These are phyloP conservation scores for Drosophila lowei DNA, from an alignment of 1,140 invertebrate species.

Conservation along the genomic window DNA sequence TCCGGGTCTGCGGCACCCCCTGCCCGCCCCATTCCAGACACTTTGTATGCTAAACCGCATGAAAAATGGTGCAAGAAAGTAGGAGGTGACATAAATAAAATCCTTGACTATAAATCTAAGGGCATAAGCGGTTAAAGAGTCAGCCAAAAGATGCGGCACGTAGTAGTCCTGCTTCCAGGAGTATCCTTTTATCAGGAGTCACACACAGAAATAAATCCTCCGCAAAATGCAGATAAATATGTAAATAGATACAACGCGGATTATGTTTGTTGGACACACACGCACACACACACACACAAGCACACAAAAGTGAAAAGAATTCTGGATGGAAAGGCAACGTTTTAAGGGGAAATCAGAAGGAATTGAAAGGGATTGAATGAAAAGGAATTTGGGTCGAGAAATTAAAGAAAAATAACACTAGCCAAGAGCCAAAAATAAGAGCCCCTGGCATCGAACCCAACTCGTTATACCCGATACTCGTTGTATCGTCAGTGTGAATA, in stretches of 20 bases:
- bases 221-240: constrained; percentile 73
- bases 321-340: constrained; percentile 23
- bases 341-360: not conserved
- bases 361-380: too few species aligned
- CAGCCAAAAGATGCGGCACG: constrained; percentile 51
- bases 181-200: constrained; percentile 2
- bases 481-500: too few species aligned
- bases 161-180: constrained; percentile 8
- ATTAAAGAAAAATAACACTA: too few species aligned
- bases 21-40: constrained; percentile 5
- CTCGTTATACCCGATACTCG: too few species aligned
- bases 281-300: too few species aligned
- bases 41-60: constrained; percentile 67
- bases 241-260: constrained; percentile 78
- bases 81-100: constrained; percentile 77
- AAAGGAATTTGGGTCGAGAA: too few species aligned
- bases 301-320: constrained; percentile 63
- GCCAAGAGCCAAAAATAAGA: too few species aligned
- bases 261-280: constrained; percentile 56
- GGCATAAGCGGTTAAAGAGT: constrained; percentile 73
- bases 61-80: constrained; percentile 54
- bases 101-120: constrained; percentile 79
- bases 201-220: constrained; percentile 27
- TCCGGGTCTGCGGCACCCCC: not conserved
- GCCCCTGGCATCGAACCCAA: too few species aligned